These are phyloP conservation scores for Pangasianodon gigas DNA, from an alignment of 2,113 vertebrate species.

Conservation along the genomic window DNA sequence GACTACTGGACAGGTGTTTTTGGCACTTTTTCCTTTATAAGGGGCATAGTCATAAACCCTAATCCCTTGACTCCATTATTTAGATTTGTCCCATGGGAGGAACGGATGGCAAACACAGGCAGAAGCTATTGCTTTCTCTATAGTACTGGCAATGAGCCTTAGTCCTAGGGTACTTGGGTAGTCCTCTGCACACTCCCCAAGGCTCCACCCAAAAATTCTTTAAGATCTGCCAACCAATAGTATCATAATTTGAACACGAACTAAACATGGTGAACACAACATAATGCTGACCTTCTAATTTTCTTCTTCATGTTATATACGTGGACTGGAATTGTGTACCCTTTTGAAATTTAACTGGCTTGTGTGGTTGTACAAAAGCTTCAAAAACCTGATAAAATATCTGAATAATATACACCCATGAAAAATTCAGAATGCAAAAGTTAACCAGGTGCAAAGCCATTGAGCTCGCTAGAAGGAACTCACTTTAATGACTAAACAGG, in stretches of 20 bases:
- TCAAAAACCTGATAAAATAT: background rate
- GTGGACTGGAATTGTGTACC: background rate
- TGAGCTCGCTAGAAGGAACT: background rate
- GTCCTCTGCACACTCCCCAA: background rate
- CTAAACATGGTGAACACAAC: background rate
- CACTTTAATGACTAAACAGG: background rate
- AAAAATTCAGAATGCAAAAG: background rate
- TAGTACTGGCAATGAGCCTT: background rate
- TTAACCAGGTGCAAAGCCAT: background rate
- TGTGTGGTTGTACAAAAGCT: background rate
- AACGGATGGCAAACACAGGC: background rate
- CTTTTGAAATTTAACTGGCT: background rate
- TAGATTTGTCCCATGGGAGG: background rate
- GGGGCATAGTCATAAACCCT: background rate
- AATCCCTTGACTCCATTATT: background rate
- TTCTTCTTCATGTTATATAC: background rate
- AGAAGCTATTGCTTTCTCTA: background rate
- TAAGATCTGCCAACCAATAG: background rate
- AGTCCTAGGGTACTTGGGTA: background rate
- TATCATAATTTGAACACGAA: background rate
- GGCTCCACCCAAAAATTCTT: background rate
- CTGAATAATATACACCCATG: background rate
- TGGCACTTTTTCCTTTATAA: too few relatives aligned
- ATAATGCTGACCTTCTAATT: background rate
- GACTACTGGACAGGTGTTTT: background rate